Conservation (phyloP, 35 echinoderm and acorn worm species). For the Ophiothrix spiculata region DNA sequence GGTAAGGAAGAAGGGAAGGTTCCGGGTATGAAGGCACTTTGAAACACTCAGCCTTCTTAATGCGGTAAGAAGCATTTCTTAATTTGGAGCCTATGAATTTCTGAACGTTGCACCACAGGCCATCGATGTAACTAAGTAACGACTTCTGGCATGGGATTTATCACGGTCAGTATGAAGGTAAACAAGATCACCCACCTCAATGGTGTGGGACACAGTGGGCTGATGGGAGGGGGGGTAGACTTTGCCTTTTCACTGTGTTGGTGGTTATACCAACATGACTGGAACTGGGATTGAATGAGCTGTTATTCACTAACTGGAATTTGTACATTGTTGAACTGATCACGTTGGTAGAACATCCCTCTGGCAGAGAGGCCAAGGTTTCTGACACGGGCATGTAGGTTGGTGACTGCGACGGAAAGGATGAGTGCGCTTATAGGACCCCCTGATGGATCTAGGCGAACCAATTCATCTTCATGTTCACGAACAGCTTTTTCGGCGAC, state of each 20-base stretch:
- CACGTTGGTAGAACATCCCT: conserved; percentile 50
- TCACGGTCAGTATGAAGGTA: no score
- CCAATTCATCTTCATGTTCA: conserved; percentile 47
- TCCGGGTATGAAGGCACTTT: no score
- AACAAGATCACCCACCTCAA: no score
- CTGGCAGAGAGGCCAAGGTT: conserved; percentile 36
- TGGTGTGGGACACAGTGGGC: conserved; percentile 19
- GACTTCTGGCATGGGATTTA: conserved; percentile 4
- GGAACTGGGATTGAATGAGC: conserved; percentile 35
- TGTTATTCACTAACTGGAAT: conserved; percentile 33
- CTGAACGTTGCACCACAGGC: conserved; percentile 44
- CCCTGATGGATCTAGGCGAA: conserved; percentile 3
- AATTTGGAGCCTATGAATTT: conserved; percentile 50
- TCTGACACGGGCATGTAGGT: conserved; percentile 33
- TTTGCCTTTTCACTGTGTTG: conserved; percentile 36
- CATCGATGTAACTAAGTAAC: conserved; percentile 36
- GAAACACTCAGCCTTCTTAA: conserved; percentile 11
- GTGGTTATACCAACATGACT: conserved; percentile 31
- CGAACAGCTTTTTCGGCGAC: conserved; percentile 39
- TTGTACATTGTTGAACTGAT: conserved; percentile 56
- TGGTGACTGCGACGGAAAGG: conserved; percentile 27
- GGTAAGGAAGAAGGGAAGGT: no score
- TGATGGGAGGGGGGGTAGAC: neutral
- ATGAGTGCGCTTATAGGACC: conserved; percentile 8
- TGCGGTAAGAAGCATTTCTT: conserved; percentile 13